Evolutionary conservation across 1,140 invertebrate species (phyloP), one percentile per base, ranked within the genome.

Genomic region (Procambarus virginalis): DNA sequence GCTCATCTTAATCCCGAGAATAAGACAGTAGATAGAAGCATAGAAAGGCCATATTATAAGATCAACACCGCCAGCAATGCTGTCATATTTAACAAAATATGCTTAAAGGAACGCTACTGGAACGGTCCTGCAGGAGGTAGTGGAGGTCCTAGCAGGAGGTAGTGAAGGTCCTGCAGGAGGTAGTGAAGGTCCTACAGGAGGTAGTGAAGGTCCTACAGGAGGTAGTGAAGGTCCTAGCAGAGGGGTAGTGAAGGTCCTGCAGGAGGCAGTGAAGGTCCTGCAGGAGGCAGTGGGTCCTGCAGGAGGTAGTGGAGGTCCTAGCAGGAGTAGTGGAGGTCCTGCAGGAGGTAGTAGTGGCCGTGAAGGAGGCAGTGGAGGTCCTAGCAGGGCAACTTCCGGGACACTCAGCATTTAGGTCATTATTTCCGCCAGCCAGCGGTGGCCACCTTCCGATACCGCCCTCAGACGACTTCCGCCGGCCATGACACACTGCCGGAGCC

Each of bases 351-450:
- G 78, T 80, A n/a, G 78, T n/a, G 49, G 78, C n/a, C 4, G 10
- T 49, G 5, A 17, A n/a, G 22, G 17, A 12, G 49, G 20, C 3
- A 46, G 80, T 82, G 80, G 80, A 64, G 80, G 20, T 73, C 68
- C n/a, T 34, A 10, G 5, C 68, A 73, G 68, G 68, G n/a, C 34
- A 73, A 73, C 68, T 73, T 34, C 68, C 68, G 68, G 64, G 64
- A 22, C 68, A 73, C 68, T 73, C 68, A 73, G 68, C 68, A 73
- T 22, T 68, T 73, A 68, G 80, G 58, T 82, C 80, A 82, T 82
- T 82, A 82, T 82, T 82, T 82, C 79, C 79, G 80, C 68, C 58
- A 82, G 80, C 22, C 49, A 82, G 58, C 78, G 22, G 22, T 58
- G 49, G 58, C n/a, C 78, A 82, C 51, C 80, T 64, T 68, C 80